phyloP scores from a whole-genome alignment of 2,113 vertebrate genomes.

The Lepus americanus region DNA sequence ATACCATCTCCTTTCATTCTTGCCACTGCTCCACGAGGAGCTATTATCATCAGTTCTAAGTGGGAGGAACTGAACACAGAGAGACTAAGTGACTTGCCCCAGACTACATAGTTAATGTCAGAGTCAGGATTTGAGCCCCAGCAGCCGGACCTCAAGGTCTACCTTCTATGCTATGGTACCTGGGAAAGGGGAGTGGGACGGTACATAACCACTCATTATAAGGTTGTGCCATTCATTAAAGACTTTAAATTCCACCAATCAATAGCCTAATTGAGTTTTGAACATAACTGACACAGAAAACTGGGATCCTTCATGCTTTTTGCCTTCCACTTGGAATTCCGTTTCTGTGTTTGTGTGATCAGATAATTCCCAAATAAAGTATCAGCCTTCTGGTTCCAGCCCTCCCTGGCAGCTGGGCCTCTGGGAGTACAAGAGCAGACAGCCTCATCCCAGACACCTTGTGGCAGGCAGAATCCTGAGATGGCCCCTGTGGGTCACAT shows the following conservation, averaged over 20 bases:
- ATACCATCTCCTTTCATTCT: background rate
- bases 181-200: accelerated
- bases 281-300: background rate
- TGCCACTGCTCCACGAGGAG: background rate
- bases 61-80: background rate
- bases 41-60: background rate
- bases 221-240: background rate
- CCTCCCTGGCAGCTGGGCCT: no score
- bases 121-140: background rate
- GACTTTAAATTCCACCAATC: background rate
- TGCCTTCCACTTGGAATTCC: background rate
- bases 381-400: background rate
- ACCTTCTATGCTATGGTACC: background rate
- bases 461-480: background rate
- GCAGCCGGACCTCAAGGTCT: background rate
- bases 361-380: background rate
- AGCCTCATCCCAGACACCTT: background rate
- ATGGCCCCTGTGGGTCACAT: background rate
- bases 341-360: background rate
- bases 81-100: background rate
- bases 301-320: background rate
- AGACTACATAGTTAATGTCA: background rate
- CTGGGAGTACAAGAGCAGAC: background rate
- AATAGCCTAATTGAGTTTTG: background rate
- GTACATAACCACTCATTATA: background rate